phyloP scores from a whole-genome alignment of 2,113 vertebrate genomes.

The Noctilio leporinus region DNA sequence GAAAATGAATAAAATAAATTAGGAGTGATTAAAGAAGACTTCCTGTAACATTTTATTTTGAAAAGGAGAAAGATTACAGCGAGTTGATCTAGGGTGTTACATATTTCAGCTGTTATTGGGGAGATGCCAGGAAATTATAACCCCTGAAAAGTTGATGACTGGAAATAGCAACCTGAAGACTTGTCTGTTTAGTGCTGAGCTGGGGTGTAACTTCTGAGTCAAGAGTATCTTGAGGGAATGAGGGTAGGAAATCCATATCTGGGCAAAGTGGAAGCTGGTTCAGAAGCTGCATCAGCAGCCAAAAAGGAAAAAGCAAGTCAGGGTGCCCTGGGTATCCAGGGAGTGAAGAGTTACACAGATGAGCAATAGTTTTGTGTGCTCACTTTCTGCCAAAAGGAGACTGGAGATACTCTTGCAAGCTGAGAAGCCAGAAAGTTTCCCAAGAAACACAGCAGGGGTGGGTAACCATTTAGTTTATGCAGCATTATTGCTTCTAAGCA shows the following conservation, averaged over 20 bases:
- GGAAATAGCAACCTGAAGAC: background rate
- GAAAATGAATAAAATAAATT: background rate
- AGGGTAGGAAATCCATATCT: background rate
- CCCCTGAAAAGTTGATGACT: background rate
- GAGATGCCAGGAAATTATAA: slow-evolving; percentile 27
- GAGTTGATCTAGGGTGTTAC: background rate
- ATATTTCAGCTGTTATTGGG: background rate
- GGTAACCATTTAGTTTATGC: background rate
- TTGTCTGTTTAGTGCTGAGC: background rate
- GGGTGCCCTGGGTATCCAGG: background rate
- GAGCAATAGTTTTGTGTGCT: background rate
- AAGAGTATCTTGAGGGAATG: background rate
- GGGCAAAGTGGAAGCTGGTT: background rate
- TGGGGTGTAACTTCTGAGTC: background rate
- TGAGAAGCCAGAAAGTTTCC: background rate
- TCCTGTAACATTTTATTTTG: background rate
- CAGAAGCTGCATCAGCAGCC: background rate
- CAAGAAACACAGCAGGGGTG: background rate
- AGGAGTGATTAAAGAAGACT: background rate
- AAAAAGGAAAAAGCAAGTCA: background rate
- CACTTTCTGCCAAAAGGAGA: background rate
- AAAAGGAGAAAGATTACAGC: background rate
- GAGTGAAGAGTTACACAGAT: background rate
- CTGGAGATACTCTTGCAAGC: background rate
- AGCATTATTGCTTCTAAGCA: background rate